Percentiles rank a stretch among this genome's conserved stretches.
These are phyloP conservation scores for Latheticus oryzae DNA, from an alignment of 2,888 invertebrate species.

Conservation along the genomic window DNA sequence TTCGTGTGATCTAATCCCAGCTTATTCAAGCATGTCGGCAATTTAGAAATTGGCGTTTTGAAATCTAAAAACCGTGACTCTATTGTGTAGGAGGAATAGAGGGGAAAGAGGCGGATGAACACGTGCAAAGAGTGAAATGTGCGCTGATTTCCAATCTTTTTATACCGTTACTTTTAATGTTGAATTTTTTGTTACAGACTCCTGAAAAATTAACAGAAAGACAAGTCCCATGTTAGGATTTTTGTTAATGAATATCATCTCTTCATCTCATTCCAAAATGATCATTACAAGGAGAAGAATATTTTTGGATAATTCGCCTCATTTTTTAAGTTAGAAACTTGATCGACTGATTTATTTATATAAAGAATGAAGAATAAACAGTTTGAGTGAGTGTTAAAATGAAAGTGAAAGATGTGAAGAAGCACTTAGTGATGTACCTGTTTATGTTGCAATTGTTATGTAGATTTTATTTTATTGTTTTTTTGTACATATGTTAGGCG, in stretches of 20 bases:
- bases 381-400: conserved; percentile 45
- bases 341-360: conserved; percentile 56
- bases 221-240: conserved; percentile 52
- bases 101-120: conserved; percentile 55
- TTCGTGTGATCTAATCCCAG: conserved; percentile 44
- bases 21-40: conserved; percentile 49
- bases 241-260: conserved; percentile 47
- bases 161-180: conserved; percentile 37
- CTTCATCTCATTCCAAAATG: conserved; percentile 56
- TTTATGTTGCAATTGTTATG: conserved; percentile 65
- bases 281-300: conserved; percentile 21
- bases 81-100: conserved; percentile 46
- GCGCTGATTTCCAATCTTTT: conserved; percentile 38
- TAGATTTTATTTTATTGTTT: conserved; percentile 65
- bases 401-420: conserved; percentile 48
- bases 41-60: conserved; percentile 57
- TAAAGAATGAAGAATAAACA: conserved; percentile 40
- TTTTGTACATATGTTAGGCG: conserved; percentile 52
- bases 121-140: conserved; percentile 55
- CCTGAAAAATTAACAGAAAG: conserved; percentile 75
- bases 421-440: conserved; percentile 64
- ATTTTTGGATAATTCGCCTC: conserved; percentile 41
- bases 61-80: conserved; percentile 56
- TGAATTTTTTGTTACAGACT: conserved; percentile 70
- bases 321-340: conserved; percentile 45